Evolutionary conservation across 2,113 vertebrate genomes (phyloP).

Genomic region (Sigmodon hispidus): DNA sequence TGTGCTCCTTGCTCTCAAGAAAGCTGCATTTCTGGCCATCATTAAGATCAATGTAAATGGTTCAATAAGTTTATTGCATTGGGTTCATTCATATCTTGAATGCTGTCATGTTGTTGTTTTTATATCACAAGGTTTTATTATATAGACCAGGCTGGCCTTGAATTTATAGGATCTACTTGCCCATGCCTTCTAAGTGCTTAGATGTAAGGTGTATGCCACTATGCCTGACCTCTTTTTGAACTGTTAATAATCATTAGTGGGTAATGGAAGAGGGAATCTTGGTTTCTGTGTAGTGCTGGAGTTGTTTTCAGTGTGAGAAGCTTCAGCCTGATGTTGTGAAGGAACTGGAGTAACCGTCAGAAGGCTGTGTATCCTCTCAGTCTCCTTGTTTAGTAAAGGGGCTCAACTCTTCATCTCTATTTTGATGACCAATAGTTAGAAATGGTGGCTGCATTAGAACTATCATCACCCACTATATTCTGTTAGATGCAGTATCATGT

Average conservation of each 20-base stretch:
- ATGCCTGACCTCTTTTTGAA: neutral
- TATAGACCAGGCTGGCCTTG: neutral
- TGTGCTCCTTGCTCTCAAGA: neutral
- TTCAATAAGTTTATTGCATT: neutral
- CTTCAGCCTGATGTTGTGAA: constrained; percentile 1
- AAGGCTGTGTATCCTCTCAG: neutral
- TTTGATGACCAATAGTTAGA: neutral
- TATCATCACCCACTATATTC: neutral
- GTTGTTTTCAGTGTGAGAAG: neutral
- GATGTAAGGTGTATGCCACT: neutral
- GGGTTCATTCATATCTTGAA: neutral
- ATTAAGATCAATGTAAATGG: neutral
- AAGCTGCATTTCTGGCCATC: neutral
- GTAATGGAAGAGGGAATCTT: neutral
- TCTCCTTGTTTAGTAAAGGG: neutral
- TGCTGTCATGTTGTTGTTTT: no score
- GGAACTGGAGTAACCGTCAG: neutral
- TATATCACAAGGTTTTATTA: neutral
- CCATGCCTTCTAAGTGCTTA: neutral
- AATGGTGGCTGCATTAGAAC: neutral
- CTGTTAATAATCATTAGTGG: neutral
- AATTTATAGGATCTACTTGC: neutral
- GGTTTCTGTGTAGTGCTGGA: neutral
- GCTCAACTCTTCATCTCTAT: neutral
- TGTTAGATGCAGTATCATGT: neutral